Evolutionary conservation across 2,797 vertebrate genomes (phyloP).

Genomic region (Pseudocheirus occidentalis): DNA sequence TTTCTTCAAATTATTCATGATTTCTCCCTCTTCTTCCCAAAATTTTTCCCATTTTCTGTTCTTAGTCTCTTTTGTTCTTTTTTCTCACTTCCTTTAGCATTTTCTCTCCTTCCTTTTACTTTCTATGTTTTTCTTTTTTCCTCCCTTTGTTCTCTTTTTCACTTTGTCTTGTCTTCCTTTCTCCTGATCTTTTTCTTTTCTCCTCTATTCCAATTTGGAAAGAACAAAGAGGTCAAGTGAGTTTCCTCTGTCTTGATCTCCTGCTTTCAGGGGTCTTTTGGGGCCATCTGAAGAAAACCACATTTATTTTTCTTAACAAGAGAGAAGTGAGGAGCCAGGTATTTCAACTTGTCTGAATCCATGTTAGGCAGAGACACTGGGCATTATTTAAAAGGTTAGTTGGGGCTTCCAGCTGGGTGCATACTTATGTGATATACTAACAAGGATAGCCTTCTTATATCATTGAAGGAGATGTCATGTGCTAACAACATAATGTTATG

Average conservation of each 20-base stretch:
- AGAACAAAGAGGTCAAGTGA: background rate
- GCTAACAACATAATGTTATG: constrained; percentile 38
- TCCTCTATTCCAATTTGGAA: background rate
- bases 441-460: constrained; percentile 45
- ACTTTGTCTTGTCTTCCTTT: background rate
- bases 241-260: background rate
- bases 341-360: background rate
- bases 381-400: background rate
- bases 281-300: background rate
- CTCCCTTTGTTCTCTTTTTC: background rate
- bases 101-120: background rate
- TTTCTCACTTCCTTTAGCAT: background rate
- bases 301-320: background rate
- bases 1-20: background rate
- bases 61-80: background rate
- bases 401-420: background rate
- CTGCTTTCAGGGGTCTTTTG: background rate
- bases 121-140: background rate
- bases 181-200: background rate
- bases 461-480: constrained; percentile 61
- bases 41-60: background rate
- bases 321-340: background rate
- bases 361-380: background rate
- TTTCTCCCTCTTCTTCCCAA: background rate
- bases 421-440: constrained; percentile 27